Evolutionary conservation across 2,888 invertebrate species (phyloP), one percentile per base, ranked within the genome.

Genomic region (Oeneis ivallda): DNA sequence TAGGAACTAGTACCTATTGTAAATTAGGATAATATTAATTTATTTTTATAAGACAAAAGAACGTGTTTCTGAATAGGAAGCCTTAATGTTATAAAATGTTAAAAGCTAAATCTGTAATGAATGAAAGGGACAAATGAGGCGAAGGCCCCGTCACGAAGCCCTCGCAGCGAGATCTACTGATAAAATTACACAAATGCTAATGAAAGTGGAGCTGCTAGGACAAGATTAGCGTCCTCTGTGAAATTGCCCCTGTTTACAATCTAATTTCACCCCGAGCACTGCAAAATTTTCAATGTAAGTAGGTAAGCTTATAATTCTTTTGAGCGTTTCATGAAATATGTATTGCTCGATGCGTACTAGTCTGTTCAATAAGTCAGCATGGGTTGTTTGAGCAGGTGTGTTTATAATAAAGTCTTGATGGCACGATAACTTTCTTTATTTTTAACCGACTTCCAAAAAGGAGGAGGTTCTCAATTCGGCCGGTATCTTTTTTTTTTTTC

Each of bases 121-220:
- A 62, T 65, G 66, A 70, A 66, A 68, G 75, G 76, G 77, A 79
- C 81, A 80, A 85, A 86, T 82, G 83, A 69, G 78, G 78, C 79
- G 77, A 77, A 66, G 74, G 77, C 78, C 65, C 70, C 71, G 62
- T 39, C 65, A 62, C 68, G 60, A 32, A 60, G 59, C 66, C 61
- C 65, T 65, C 68, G 69, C 69, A 71, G 70, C 59, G 69, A 79
- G 82, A 79, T 80, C 78, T 76, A 70, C 80, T 83, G 84, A 85
- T 86, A 85, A 86, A 87, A 87, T 88, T 88, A 85, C 84, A 84
- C 83, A 83, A 89, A 88, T 86, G 85, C 82, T 88, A 89, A 88
- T 89, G 85, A 86, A 88, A 86, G 80, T 80, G 77, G 80, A 77
- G 79, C 80, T 84, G 80, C 81, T 82, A 74, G 72, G 72, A 75